A percentile compares a stretch with the other conserved stretches of the same genome.
These are phyloP conservation scores for Sciurus vulgaris DNA, from an alignment of 2,797 vertebrate species.

Conservation along the genomic window DNA sequence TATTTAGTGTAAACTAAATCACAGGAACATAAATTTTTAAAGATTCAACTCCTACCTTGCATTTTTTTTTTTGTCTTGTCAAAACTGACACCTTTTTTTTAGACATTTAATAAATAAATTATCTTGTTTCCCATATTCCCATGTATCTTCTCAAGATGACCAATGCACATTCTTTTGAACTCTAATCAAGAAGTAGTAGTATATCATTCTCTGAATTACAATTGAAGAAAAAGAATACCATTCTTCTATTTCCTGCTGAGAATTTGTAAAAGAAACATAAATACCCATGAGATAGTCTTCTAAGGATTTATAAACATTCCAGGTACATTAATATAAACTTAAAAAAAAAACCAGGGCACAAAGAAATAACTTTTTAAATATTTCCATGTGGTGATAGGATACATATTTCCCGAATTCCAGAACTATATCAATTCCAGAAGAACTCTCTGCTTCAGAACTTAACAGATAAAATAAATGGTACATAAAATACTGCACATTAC, in stretches of 20 bases:
- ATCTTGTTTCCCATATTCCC: neutral
- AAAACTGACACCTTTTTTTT: slow-evolving; percentile 10
- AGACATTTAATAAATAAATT: slow-evolving; percentile 34
- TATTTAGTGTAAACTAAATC: slow-evolving; percentile 52
- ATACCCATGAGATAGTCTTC: slow-evolving; percentile 13
- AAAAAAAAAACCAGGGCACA: neutral
- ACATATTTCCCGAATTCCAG: slow-evolving; percentile 53
- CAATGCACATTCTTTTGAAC: slow-evolving; percentile 6
- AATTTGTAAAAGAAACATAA: slow-evolving; percentile 55
- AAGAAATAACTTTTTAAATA: slow-evolving; percentile 66
- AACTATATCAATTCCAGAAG: slow-evolving; percentile 42
- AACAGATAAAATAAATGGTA: slow-evolving; percentile 48
- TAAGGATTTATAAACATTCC: slow-evolving; percentile 56
- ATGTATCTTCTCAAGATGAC: slow-evolving; percentile 1
- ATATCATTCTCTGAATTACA: slow-evolving; percentile 39
- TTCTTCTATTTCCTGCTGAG: neutral
- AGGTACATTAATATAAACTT: slow-evolving; percentile 57
- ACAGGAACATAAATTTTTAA: neutral
- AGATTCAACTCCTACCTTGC: neutral
- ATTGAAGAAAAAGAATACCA: neutral
- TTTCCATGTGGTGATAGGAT: slow-evolving; percentile 47
- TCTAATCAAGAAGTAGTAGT: neutral
- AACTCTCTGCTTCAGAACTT: slow-evolving; percentile 42
- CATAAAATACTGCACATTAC: neutral
- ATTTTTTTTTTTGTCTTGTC: slow-evolving; percentile 14